Evolutionary conservation across 2,113 vertebrate genomes (phyloP).

Genomic region (Burhinus oedicnemus): DNA sequence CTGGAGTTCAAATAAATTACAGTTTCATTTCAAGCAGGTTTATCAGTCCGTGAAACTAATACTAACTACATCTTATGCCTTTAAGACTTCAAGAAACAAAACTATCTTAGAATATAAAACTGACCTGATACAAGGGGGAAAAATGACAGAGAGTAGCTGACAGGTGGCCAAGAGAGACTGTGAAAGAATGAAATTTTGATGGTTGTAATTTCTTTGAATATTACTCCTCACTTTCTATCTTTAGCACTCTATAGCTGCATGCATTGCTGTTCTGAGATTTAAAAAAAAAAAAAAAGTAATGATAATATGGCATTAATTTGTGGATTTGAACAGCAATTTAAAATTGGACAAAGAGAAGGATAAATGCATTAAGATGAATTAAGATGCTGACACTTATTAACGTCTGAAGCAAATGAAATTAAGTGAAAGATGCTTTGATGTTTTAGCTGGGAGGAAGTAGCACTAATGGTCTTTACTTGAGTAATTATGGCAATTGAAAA

Average conservation of each 20-base stretch:
- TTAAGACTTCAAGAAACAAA: background rate
- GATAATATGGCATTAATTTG: background rate
- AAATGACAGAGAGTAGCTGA: background rate
- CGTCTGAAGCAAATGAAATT: background rate
- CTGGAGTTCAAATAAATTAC: background rate
- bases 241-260: background rate
- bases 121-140: background rate
- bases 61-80: background rate
- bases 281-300: background rate
- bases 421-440: background rate
- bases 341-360: background rate
- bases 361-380: background rate
- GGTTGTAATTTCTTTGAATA: background rate
- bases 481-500: constrained; percentile 23
- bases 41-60: background rate
- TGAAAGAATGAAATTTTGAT: background rate
- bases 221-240: background rate
- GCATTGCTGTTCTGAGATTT: background rate
- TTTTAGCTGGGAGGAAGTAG: constrained; percentile 10
- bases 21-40: background rate
- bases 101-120: background rate
- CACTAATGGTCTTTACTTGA: background rate
- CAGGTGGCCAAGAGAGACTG: background rate
- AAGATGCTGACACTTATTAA: background rate
- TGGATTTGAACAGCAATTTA: background rate